These are phyloP conservation scores for Timema cristinae DNA, from an alignment of 2,888 invertebrate genomes.

Conservation along the genomic window DNA sequence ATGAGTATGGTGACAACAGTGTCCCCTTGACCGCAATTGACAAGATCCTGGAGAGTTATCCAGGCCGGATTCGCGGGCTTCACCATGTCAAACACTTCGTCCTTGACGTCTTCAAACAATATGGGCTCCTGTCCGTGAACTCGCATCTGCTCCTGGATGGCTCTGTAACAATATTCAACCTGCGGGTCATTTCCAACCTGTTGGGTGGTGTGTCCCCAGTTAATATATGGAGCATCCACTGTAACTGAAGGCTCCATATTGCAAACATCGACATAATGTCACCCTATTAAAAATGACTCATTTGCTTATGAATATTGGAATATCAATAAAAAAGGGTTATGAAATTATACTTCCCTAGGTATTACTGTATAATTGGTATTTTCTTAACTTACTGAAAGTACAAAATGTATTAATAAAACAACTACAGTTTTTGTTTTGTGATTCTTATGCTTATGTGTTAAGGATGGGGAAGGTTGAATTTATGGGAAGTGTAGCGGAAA, in stretches of 20 bases:
- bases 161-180: slow-evolving; percentile 40
- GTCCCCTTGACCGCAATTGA: slow-evolving; percentile 82
- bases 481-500: too few species aligned
- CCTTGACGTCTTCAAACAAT: slow-evolving; percentile 89
- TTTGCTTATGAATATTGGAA: too few species aligned
- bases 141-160: slow-evolving; percentile 87
- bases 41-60: slow-evolving; percentile 82
- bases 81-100: slow-evolving; percentile 98
- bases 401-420: too few species aligned
- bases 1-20: slow-evolving; percentile 90
- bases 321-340: too few species aligned
- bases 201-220: not conserved
- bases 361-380: too few species aligned
- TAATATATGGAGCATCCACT: too few species aligned
- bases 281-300: too few species aligned
- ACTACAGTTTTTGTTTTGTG: too few species aligned
- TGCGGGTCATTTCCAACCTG: not conserved
- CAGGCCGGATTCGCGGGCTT: slow-evolving; percentile 77
- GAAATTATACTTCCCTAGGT: too few species aligned
- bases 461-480: too few species aligned
- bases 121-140: slow-evolving; percentile 86
- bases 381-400: too few species aligned
- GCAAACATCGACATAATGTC: not conserved
- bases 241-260: not conserved
- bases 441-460: too few species aligned